These are phyloP conservation scores for Pristionchus arcanus DNA, from an alignment of 2,888 invertebrate genomes.

Conservation along the genomic window DNA sequence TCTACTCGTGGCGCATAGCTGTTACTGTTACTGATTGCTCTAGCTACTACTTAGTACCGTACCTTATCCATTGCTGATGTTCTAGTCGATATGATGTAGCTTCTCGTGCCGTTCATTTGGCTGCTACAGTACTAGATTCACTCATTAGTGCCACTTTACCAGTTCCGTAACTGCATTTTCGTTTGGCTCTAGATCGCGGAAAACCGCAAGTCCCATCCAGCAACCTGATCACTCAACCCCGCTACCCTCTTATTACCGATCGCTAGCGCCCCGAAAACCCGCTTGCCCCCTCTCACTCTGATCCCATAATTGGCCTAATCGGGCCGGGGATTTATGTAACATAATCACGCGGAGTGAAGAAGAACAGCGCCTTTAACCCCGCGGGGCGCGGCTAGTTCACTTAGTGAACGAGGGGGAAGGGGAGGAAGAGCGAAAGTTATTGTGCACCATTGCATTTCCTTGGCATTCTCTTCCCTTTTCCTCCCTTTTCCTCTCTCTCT, in stretches of 20 bases:
- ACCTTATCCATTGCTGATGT: neutral
- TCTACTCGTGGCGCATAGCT: slow-evolving; percentile 21
- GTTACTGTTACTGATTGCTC: too few species aligned
- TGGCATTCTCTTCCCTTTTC: slow-evolving; percentile 23
- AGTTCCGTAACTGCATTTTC: neutral
- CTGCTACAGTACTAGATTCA: neutral
- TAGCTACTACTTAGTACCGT: neutral
- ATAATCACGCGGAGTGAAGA: neutral
- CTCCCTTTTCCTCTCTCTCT: slow-evolving; percentile 17
- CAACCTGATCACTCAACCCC: neutral
- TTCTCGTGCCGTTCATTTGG: too few species aligned
- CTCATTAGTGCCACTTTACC: neutral
- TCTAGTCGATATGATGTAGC: neutral
- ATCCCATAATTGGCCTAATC: slow-evolving; percentile 35
- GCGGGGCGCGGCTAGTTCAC: slow-evolving; percentile 22
- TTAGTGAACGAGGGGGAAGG: slow-evolving; percentile 1
- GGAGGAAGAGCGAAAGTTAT: slow-evolving; percentile 39
- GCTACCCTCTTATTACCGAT: slow-evolving; percentile 29
- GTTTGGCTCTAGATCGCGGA: neutral
- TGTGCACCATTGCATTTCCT: slow-evolving; percentile 8
- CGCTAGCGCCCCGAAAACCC: neutral
- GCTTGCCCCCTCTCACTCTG: neutral
- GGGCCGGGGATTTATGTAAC: slow-evolving; percentile 35
- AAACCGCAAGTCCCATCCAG: neutral
- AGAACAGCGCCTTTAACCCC: slow-evolving; percentile 30